phyloP scores from a whole-genome alignment of 2,888 invertebrate genomes.

The Tupiocoris notatus region DNA sequence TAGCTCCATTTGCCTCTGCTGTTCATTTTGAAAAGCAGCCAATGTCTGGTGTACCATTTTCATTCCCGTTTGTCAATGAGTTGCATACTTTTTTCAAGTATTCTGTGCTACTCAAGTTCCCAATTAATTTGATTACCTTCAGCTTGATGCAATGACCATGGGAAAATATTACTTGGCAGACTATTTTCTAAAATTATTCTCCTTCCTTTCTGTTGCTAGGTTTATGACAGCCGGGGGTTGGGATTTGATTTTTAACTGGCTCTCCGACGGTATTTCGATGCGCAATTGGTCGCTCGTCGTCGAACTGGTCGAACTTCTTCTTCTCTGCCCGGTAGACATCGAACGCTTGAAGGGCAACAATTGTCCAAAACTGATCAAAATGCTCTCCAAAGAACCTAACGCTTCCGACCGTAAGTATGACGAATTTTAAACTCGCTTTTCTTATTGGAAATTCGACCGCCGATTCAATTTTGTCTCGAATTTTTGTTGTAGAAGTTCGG shows the following conservation, averaged over 20 bases:
- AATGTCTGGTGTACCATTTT: too few species aligned
- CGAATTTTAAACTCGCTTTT: conserved; percentile 1
- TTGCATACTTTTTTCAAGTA: too few species aligned
- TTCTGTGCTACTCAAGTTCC: too few species aligned
- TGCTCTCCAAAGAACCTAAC: conserved; percentile 74
- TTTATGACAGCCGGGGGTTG: conserved; percentile 92
- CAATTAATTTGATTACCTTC: too few species aligned
- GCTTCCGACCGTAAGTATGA: conserved; percentile 70
- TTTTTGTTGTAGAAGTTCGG: conserved; percentile 65
- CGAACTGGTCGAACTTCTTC: conserved; percentile 80
- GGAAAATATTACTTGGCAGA: too few species aligned
- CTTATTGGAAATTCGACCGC: not conserved
- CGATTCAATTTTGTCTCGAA: not conserved
- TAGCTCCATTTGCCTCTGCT: too few species aligned
- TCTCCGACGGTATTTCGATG: conserved; percentile 79
- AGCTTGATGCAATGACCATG: too few species aligned
- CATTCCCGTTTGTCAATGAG: too few species aligned
- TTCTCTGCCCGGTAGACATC: conserved; percentile 86
- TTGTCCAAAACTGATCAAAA: conserved; percentile 88
- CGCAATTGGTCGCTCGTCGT: conserved; percentile 84
- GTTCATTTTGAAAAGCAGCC: too few species aligned
- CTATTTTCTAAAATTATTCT: too few species aligned
- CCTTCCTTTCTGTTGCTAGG: conserved; percentile 53
- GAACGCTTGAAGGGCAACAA: conserved; percentile 87
- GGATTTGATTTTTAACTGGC: conserved; percentile 86